phyloP scores from a whole-genome alignment of 2,888 invertebrate genomes.

The Heliconius ismenius region DNA sequence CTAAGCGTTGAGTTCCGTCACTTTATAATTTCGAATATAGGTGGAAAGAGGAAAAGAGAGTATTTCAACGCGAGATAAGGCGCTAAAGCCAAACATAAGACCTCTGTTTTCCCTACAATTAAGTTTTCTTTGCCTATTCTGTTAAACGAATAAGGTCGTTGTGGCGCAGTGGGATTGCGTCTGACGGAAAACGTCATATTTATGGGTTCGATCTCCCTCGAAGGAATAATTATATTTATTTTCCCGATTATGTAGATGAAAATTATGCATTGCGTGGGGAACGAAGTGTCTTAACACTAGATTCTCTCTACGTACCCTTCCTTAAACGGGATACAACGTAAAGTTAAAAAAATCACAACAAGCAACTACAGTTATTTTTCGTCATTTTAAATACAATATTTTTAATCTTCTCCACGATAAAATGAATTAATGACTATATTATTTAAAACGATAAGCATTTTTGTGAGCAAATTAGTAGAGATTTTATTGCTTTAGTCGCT shows the following conservation, averaged over 20 bases:
- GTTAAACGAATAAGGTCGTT: too few relatives aligned
- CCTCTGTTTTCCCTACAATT: too few relatives aligned
- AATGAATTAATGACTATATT: conserved; percentile 22
- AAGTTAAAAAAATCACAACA: neutral
- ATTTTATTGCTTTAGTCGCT: conserved; percentile 12
- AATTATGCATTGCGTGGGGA: neutral
- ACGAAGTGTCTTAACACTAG: neutral
- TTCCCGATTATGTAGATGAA: neutral
- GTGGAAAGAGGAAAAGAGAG: too few relatives aligned
- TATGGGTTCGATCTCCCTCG: neutral
- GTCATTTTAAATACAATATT: neutral
- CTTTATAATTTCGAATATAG: too few relatives aligned
- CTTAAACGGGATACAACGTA: neutral
- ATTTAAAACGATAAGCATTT: conserved; percentile 18
- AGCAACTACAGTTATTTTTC: neutral
- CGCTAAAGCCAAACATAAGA: too few relatives aligned
- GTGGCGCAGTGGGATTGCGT: neutral
- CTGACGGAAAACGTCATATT: neutral
- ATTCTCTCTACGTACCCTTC: neutral
- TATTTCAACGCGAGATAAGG: too few relatives aligned
- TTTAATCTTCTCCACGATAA: conserved; percentile 7
- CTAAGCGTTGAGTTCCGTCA: too few relatives aligned
- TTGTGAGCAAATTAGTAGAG: conserved; percentile 22
- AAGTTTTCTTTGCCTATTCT: too few relatives aligned
- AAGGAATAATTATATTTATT: neutral